phyloP scores from a whole-genome alignment of 1,140 invertebrate genomes.

The Phymorhynchus buccinoides region DNA sequence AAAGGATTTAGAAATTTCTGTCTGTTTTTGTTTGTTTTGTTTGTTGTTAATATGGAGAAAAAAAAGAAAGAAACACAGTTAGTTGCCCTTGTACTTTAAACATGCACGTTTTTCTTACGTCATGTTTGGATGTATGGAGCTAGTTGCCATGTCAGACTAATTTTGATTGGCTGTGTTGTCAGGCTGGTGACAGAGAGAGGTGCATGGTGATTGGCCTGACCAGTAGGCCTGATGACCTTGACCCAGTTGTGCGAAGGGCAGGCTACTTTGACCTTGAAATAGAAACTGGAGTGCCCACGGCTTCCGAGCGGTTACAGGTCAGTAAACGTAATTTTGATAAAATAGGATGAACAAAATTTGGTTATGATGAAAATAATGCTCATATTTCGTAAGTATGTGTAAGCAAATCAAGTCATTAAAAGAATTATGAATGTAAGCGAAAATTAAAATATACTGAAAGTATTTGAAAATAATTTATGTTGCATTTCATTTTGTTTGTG shows the following conservation, averaged over 20 bases:
- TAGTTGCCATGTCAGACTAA: neutral
- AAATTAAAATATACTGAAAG: neutral
- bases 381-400: neutral
- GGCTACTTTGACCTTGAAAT: constrained; percentile 79
- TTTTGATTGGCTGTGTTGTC: constrained; percentile 31
- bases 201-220: constrained; percentile 63
- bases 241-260: constrained; percentile 63
- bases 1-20: too few species aligned
- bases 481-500: too few species aligned
- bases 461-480: too few species aligned
- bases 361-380: neutral
- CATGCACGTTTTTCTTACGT: neutral
- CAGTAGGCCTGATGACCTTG: constrained; percentile 62
- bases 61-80: neutral
- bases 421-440: neutral
- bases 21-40: neutral
- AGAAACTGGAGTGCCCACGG: constrained; percentile 86
- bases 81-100: neutral
- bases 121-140: neutral
- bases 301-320: constrained; percentile 75
- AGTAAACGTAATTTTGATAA: constrained; percentile 9
- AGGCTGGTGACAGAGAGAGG: constrained; percentile 34
- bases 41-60: neutral
- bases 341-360: neutral
- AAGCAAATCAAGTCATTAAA: neutral